These are phyloP conservation scores for Malurus elegans DNA, from an alignment of 2,113 vertebrate genomes.

Conservation along the genomic window DNA sequence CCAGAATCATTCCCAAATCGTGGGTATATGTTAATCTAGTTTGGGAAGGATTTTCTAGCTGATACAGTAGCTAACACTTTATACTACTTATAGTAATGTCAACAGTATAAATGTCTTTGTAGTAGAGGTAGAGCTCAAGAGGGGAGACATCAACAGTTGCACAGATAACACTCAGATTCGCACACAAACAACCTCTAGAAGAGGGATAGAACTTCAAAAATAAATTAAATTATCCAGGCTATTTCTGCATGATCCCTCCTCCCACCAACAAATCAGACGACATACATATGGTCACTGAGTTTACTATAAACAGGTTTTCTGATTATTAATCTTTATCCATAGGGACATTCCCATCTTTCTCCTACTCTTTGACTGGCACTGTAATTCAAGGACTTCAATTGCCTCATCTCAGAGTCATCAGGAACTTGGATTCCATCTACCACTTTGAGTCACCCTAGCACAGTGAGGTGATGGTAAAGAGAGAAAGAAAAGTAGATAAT, in stretches of 20 bases:
- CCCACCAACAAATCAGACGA: background rate
- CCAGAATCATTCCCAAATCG: background rate
- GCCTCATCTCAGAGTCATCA: background rate
- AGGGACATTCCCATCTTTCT: background rate
- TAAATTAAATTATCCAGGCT: background rate
- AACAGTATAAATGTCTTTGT: background rate
- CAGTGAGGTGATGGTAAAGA: rapidly evolving
- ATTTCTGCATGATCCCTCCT: background rate
- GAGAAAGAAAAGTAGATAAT: background rate
- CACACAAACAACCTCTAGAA: background rate
- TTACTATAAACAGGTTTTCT: background rate
- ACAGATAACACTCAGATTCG: background rate
- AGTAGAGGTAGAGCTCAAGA: background rate
- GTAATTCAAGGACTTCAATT: background rate
- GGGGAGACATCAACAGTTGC: background rate
- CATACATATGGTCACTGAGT: background rate
- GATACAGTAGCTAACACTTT: background rate
- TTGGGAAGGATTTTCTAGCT: background rate
- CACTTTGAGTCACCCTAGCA: background rate
- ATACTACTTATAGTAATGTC: background rate
- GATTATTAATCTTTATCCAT: background rate
- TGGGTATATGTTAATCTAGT: background rate
- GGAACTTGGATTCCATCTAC: background rate
- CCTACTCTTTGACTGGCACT: background rate
- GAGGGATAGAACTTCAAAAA: background rate